Evolutionary conservation across 2,797 vertebrate genomes (phyloP).

Genomic region (Anabas testudineus): DNA sequence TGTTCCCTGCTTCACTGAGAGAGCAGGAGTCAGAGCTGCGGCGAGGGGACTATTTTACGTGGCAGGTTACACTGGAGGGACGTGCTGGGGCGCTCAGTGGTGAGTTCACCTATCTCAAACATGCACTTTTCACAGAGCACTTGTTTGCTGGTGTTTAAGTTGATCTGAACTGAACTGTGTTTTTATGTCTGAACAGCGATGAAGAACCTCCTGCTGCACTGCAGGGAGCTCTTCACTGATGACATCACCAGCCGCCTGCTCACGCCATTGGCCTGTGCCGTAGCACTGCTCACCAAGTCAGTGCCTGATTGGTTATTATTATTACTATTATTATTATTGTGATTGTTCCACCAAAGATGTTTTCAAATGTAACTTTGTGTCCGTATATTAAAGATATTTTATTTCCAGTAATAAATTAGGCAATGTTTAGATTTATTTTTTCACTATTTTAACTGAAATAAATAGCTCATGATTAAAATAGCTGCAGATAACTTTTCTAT

Average conservation of each 20-base stretch:
- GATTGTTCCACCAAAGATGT: too few species aligned
- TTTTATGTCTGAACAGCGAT: slow-evolving; percentile 74
- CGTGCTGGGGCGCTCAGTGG: slow-evolving; percentile 89
- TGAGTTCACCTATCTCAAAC: slow-evolving; percentile 42
- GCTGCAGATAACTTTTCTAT: too few species aligned
- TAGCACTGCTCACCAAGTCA: slow-evolving; percentile 91
- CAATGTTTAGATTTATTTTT: too few species aligned
- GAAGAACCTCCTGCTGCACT: slow-evolving; percentile 90
- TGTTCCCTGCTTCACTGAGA: slow-evolving; percentile 89
- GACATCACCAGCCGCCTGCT: slow-evolving; percentile 88
- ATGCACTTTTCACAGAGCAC: not conserved
- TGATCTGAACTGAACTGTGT: not conserved
- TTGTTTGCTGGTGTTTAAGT: not conserved
- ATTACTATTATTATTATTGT: too few species aligned
- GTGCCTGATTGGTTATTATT: slow-evolving; percentile 49
- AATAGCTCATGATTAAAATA: too few species aligned
- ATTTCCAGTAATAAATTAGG: too few species aligned
- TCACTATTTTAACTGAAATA: too few species aligned
- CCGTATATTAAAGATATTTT: too few species aligned
- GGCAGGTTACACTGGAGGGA: slow-evolving; percentile 94
- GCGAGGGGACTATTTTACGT: slow-evolving; percentile 93
- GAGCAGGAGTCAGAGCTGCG: slow-evolving; percentile 91
- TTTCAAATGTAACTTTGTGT: too few species aligned
- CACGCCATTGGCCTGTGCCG: slow-evolving; percentile 88
- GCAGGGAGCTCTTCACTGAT: slow-evolving; percentile 88